Base-by-base conservation (phyloP, 2,113 vertebrate genomes). In the Stegastes partitus region DNA sequence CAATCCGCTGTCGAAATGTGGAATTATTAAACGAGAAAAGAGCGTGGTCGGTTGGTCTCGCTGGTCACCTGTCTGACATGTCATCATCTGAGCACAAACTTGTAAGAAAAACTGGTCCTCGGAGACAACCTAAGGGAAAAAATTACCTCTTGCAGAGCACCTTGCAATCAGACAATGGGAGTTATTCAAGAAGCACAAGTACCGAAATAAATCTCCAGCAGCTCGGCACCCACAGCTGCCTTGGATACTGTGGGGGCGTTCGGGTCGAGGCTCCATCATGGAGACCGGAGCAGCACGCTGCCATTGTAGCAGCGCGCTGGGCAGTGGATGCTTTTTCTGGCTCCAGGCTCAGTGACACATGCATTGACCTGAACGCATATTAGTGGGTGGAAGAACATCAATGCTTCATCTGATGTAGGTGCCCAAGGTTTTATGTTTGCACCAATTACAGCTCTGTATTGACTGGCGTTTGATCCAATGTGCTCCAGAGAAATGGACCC, bases 381-480 rank as follows among this genome's bases (percentile, higher is more conserved):
- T 74, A 74, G 84, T 89, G 82, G 87, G 88, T 45, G 90, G 88
- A 72, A 59, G 73, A 83, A 87, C 19, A 89, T 90, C 88, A 90
- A 84, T 87, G 73, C 74, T 67, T 49, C 49, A 72, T 88, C 84
- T 91, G 81, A 91, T 85, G 72, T 62, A 74, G 73, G 51, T 84
- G 72, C 72, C 77, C 57, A 66, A 63, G 87, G 74, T 84, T 83
- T 81, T 58, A 26, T 47, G 49, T 81, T 86, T 81, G 63, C 34
- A 71, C 71, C 82, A 89, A 89, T 92, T 89, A 91, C 72, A 73
- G 71, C 72, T 53, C 55, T 7, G 58, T 47, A 64, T 78, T 57
- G 59, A 73, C 57, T 74, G 15, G 58, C 61, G 79, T 82, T 87
- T 84, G 75, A 82, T 68, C 63, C 53, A 42, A 15, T 15, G 18